Evolutionary conservation across 2,888 invertebrate genomes (phyloP).

Genomic region (Electrophaes corylata): DNA sequence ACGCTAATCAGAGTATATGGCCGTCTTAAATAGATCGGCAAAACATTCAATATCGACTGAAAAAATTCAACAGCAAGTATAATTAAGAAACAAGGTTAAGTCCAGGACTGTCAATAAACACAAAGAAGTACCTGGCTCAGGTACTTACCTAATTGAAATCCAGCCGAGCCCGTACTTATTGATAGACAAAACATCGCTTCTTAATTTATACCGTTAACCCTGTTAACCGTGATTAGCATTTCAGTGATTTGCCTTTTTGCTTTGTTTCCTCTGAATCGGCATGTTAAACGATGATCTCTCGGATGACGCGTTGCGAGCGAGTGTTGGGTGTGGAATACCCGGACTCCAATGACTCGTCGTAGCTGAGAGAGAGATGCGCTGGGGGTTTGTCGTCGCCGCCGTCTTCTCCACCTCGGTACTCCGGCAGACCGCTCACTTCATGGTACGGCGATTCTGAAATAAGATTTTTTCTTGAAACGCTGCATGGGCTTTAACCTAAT

Average conservation of each 20-base stretch:
- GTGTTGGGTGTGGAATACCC: slow-evolving; percentile 98
- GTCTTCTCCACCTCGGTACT: slow-evolving; percentile 86
- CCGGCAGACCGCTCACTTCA: slow-evolving; percentile 96
- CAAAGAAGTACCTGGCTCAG: too few relatives aligned
- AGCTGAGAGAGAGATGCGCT: slow-evolving; percentile 92
- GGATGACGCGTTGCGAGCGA: slow-evolving; percentile 94
- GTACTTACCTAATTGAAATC: not conserved
- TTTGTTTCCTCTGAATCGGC: not conserved
- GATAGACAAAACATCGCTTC: not conserved
- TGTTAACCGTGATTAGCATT: slow-evolving; percentile 14
- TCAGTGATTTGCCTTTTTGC: not conserved
- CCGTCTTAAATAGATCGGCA: not conserved
- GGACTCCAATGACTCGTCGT: slow-evolving; percentile 96
- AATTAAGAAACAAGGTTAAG: not conserved
- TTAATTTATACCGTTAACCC: not conserved
- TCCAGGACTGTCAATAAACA: not conserved
- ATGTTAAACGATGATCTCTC: slow-evolving; percentile 95
- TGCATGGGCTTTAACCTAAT: too few relatives aligned
- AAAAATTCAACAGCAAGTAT: too few relatives aligned
- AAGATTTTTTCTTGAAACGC: not conserved
- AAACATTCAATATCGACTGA: not conserved
- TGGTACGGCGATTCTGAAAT: slow-evolving; percentile 94
- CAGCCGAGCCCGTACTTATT: not conserved
- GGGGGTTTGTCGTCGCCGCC: slow-evolving; percentile 93
- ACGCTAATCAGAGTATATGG: not conserved